These are phyloP conservation scores for Elysia crispata DNA, from an alignment of 2,888 invertebrate genomes.

Conservation along the genomic window DNA sequence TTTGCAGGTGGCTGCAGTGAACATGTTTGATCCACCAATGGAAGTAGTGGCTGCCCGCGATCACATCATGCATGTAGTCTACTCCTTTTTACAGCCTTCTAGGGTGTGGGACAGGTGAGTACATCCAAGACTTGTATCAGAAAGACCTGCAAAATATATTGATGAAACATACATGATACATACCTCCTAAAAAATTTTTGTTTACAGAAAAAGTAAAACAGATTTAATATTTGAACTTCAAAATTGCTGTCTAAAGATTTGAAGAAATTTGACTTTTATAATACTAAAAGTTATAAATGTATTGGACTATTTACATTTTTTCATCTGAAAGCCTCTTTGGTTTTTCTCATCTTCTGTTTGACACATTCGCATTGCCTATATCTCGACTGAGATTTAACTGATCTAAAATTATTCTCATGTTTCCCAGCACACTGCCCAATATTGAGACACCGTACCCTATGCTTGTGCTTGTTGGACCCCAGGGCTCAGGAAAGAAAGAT, in stretches of 20 bases:
- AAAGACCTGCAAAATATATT: too few species aligned
- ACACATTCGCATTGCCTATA: too few species aligned
- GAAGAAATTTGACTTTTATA: too few species aligned
- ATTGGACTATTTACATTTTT: too few species aligned
- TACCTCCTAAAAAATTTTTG: too few species aligned
- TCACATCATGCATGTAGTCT: slow-evolving; percentile 77
- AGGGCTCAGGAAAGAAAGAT: slow-evolving; percentile 76
- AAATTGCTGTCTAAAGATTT: too few species aligned
- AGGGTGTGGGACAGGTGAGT: slow-evolving; percentile 67
- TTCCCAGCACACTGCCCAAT: slow-evolving; percentile 76
- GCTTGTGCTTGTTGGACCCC: slow-evolving; percentile 77
- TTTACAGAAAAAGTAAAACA: too few species aligned
- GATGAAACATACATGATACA: not conserved
- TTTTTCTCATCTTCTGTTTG: too few species aligned
- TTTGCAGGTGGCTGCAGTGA: slow-evolving; percentile 73
- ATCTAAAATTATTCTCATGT: not conserved
- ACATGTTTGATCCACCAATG: slow-evolving; percentile 74
- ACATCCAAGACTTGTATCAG: not conserved
- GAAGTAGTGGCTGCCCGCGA: slow-evolving; percentile 76
- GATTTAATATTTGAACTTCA: too few species aligned
- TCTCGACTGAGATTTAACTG: too few species aligned
- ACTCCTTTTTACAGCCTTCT: slow-evolving; percentile 75
- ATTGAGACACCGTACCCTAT: slow-evolving; percentile 77
- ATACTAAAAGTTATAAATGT: too few species aligned
- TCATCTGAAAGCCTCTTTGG: too few species aligned